Evolutionary conservation across 2,888 invertebrate species (phyloP).

Genomic region (Anthoptus insignis): DNA sequence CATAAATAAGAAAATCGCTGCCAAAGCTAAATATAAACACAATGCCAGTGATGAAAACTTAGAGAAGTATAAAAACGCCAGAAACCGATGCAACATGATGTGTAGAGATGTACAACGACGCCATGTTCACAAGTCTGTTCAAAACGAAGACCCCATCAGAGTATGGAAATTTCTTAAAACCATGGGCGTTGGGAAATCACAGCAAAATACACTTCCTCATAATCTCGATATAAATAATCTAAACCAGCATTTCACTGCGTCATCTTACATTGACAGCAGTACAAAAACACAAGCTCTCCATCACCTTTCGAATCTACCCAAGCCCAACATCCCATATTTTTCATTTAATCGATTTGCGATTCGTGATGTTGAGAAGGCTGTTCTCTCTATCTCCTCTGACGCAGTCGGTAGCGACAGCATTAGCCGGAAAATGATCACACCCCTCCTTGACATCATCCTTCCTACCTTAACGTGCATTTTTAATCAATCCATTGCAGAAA

Average conservation of each 20-base stretch:
- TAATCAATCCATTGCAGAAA: not conserved
- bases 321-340: conserved; percentile 20
- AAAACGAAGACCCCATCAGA: conserved; percentile 11
- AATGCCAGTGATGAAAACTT: conserved; percentile 2
- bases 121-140: conserved; percentile 19
- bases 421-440: conserved; percentile 32
- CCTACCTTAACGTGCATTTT: conserved; percentile 4
- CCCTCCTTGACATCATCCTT: conserved; percentile 15
- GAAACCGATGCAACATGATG: conserved; percentile 25
- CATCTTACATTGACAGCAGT: too few species aligned
- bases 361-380: conserved; percentile 29
- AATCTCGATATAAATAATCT: too few species aligned
- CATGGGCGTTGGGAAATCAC: conserved; percentile 24
- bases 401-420: conserved; percentile 29
- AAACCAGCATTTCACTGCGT: too few species aligned
- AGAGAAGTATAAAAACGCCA: not conserved
- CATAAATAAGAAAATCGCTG: not conserved
- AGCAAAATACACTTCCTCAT: too few species aligned
- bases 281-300: not conserved
- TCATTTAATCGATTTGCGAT: conserved; percentile 8
- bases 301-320: conserved; percentile 16
- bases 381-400: conserved; percentile 19
- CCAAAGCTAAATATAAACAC: conserved; percentile 8
- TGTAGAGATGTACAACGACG: conserved; percentile 21
- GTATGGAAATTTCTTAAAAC: conserved; percentile 24